phyloP scores from a whole-genome alignment of 2,888 invertebrate species.

The Eupithecia insigniata region DNA sequence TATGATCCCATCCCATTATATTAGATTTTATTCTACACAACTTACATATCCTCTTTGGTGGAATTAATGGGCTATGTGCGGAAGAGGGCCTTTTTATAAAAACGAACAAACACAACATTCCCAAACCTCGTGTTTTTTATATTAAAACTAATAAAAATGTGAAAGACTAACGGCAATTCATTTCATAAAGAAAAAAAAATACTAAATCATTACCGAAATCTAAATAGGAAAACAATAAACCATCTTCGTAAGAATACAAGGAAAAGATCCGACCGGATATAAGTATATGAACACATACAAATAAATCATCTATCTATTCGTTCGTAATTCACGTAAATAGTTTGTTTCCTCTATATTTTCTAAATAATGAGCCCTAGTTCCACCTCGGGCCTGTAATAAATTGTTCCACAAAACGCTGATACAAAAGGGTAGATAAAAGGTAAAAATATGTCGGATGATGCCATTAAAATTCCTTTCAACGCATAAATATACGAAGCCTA shows the following conservation, averaged over 20 bases:
- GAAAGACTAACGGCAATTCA: not conserved
- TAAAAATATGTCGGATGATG: conserved; percentile 19
- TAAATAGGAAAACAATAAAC: conserved; percentile 9
- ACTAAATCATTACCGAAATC: not conserved
- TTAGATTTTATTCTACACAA: too few relatives aligned
- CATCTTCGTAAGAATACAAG: conserved; percentile 1
- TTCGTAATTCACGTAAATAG: conserved; percentile 42
- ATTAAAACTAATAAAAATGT: not conserved
- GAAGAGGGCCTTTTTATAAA: not conserved
- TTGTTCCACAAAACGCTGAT: conserved; percentile 42
- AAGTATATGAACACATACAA: conserved; percentile 34
- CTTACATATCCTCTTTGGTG: too few relatives aligned
- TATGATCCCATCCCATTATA: too few relatives aligned
- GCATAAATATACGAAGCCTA: conserved; percentile 11
- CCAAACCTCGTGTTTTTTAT: not conserved
- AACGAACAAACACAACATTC: not conserved
- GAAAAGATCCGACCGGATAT: conserved; percentile 31
- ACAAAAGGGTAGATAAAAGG: conserved; percentile 30
- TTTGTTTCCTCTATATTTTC: conserved; percentile 45
- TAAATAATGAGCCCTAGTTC: conserved; percentile 45
- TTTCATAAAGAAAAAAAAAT: not conserved
- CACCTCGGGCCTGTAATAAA: conserved; percentile 41
- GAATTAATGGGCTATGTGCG: not conserved
- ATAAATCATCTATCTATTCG: conserved; percentile 42
- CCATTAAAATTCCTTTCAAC: conserved; percentile 28